phyloP scores from a whole-genome alignment of 92 coral and sea anemone genomes.

The Zoanthus gigantus region DNA sequence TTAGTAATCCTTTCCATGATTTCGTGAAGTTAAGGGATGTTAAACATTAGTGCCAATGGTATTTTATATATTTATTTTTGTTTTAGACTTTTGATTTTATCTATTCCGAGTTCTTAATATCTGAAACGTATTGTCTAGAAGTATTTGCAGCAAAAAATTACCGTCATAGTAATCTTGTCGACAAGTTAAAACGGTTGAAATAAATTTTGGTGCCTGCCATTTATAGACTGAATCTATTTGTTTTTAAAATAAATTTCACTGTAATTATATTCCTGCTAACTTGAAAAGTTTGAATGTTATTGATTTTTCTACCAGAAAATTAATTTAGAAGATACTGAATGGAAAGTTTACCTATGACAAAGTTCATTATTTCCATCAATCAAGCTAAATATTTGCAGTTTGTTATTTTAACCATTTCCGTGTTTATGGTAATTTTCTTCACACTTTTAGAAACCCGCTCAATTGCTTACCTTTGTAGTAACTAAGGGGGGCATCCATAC shows the following conservation, averaged over 20 bases:
- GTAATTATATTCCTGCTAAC: not conserved
- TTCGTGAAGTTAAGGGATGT: not conserved
- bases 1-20: not conserved
- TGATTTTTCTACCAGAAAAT: not conserved
- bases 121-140: not conserved
- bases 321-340: too few relatives aligned
- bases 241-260: not conserved
- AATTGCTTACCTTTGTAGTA: too few relatives aligned
- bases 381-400: not conserved
- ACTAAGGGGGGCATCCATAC: too few relatives aligned
- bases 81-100: not conserved
- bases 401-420: not conserved
- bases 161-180: not conserved
- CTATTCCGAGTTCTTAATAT: not conserved
- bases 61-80: not conserved
- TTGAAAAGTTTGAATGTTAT: not conserved
- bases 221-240: not conserved
- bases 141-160: not conserved
- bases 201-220: not conserved
- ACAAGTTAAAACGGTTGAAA: not conserved
- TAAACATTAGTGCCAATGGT: not conserved
- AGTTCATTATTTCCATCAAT: too few relatives aligned
- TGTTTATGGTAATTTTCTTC: conserved; percentile 13
- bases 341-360: too few relatives aligned
- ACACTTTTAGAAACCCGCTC: not conserved